Conservation (phyloP, 1,140 invertebrate genomes). For the Drosophila nannoptera region DNA sequence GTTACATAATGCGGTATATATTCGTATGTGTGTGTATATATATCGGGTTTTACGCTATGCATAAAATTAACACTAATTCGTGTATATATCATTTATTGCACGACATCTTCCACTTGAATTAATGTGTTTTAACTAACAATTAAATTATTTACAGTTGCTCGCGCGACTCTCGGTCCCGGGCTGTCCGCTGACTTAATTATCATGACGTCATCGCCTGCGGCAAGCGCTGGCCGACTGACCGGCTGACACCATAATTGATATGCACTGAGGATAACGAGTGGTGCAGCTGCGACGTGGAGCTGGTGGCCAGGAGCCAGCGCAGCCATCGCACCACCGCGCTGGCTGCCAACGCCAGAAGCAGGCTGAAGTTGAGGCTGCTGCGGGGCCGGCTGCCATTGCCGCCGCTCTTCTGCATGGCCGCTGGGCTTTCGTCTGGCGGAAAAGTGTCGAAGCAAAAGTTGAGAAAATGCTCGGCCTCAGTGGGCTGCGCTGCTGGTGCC, state of each 20-base stretch:
- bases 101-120: slow-evolving; percentile 19
- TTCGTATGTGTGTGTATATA: slow-evolving; percentile 34
- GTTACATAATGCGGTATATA: slow-evolving; percentile 3
- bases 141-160: slow-evolving; percentile 42
- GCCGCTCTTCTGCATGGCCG: slow-evolving; percentile 89
- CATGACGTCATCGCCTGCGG: slow-evolving; percentile 36
- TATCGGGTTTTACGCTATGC: slow-evolving; percentile 59
- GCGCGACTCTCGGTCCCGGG: background rate
- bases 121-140: slow-evolving; percentile 31
- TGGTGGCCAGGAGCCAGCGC: slow-evolving; percentile 44
- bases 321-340: slow-evolving; percentile 64
- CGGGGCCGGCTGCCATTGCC: slow-evolving; percentile 40
- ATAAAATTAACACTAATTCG: slow-evolving; percentile 65
- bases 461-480: background rate
- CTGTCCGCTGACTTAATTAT: slow-evolving; percentile 53
- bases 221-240: slow-evolving; percentile 15
- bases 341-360: slow-evolving; percentile 51
- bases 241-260: slow-evolving; percentile 64
- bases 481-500: slow-evolving; percentile 1
- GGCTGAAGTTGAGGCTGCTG: slow-evolving; percentile 33
- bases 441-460: background rate
- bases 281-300: slow-evolving; percentile 10
- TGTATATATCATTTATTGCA: slow-evolving; percentile 40
- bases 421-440: slow-evolving; percentile 87
- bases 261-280: slow-evolving; percentile 44